Conservation (phyloP, 1,140 invertebrate species). For the Cherax destructor region DNA sequence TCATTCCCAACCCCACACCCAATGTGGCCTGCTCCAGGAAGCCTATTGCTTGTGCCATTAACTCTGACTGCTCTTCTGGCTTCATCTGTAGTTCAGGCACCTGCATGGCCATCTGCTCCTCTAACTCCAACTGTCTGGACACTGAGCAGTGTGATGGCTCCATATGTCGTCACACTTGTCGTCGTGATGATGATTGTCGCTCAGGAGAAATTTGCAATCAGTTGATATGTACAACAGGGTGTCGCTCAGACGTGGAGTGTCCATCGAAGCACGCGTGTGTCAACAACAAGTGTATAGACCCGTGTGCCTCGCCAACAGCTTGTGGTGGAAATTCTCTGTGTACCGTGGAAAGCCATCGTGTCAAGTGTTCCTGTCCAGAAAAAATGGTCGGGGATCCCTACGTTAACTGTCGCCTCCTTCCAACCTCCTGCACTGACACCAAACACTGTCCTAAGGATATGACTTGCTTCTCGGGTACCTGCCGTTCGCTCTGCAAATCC, state of each 20-base stretch:
- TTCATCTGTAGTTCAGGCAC: slow-evolving; percentile 82
- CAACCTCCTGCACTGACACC: slow-evolving; percentile 80
- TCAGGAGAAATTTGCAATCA: slow-evolving; percentile 90
- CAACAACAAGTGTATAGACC: slow-evolving; percentile 85
- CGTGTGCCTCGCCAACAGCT: slow-evolving; percentile 84
- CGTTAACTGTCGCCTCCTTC: slow-evolving; percentile 83
- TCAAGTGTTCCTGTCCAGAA: slow-evolving; percentile 84
- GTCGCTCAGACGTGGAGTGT: slow-evolving; percentile 86
- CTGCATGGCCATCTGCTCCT: slow-evolving; percentile 86
- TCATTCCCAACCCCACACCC: slow-evolving; percentile 88
- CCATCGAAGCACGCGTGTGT: slow-evolving; percentile 82
- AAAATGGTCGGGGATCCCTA: slow-evolving; percentile 85
- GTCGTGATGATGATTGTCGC: slow-evolving; percentile 86
- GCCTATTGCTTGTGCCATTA: slow-evolving; percentile 83
- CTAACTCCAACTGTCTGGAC: slow-evolving; percentile 84
- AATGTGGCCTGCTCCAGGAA: slow-evolving; percentile 86
- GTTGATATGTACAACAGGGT: slow-evolving; percentile 85
- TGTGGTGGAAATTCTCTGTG: slow-evolving; percentile 90
- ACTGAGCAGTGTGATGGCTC: slow-evolving; percentile 85
- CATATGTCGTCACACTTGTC: slow-evolving; percentile 84
- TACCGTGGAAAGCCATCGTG: slow-evolving; percentile 81
- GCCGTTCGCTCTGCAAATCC: slow-evolving; percentile 85
- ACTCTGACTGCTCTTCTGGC: slow-evolving; percentile 84
- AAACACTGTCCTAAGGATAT: slow-evolving; percentile 82
- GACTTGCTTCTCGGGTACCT: slow-evolving; percentile 84